A percentile compares a stretch with the other conserved stretches of the same genome.
Conservation (phyloP, 2,888 invertebrate genomes). For the Zaprionus bogoriensis region DNA sequence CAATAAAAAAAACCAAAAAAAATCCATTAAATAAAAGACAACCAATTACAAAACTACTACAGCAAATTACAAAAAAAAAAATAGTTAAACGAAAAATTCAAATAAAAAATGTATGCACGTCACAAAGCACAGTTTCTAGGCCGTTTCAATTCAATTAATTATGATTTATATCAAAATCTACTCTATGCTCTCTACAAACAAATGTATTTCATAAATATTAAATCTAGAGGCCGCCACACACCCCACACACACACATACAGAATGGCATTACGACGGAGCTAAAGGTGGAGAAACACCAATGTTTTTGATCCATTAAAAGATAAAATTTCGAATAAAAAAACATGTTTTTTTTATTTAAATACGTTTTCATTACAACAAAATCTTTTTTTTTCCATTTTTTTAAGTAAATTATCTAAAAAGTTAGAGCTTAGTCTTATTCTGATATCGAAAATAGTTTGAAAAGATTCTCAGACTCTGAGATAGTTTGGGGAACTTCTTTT, state of each 20-base stretch:
- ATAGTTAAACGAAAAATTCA: slow-evolving; percentile 41
- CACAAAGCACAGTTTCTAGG: slow-evolving; percentile 76
- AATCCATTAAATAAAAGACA: too few species aligned
- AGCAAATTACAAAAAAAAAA: slow-evolving; percentile 13
- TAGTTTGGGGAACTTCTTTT: too few species aligned
- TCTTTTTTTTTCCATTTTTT: too few species aligned
- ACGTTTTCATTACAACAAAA: too few species aligned
- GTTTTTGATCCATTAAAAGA: too few species aligned
- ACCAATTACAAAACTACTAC: neutral
- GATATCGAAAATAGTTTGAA: too few species aligned
- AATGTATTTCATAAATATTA: slow-evolving; percentile 63
- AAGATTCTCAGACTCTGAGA: too few species aligned
- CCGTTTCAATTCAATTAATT: slow-evolving; percentile 66
- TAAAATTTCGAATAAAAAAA: too few species aligned
- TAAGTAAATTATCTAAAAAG: too few species aligned
- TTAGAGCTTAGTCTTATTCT: too few species aligned
- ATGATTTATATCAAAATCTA: slow-evolving; percentile 66
- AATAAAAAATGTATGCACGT: slow-evolving; percentile 67
- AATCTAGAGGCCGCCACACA: slow-evolving; percentile 41
- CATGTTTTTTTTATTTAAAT: neutral
- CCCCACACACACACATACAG: neutral
- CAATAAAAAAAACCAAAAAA: slow-evolving; percentile 29
- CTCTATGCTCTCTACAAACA: slow-evolving; percentile 17
- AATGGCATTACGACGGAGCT: too few species aligned
- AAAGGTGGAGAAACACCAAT: too few species aligned